phyloP scores from a whole-genome alignment of 2,797 vertebrate genomes.

The Aratinga solstitialis region DNA sequence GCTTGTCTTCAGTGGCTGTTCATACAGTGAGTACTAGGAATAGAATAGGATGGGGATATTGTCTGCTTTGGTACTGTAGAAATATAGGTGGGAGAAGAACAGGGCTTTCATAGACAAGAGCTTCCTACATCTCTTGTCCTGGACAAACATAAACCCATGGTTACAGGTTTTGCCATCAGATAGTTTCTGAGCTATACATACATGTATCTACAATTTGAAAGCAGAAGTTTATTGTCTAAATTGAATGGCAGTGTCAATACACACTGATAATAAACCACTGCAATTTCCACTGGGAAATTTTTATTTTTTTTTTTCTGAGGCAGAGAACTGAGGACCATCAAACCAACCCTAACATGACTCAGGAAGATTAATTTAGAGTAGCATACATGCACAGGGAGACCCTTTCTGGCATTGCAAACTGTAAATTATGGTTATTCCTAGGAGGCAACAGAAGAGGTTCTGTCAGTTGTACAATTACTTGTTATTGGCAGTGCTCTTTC shows the following conservation, averaged over 20 bases:
- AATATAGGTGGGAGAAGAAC: background rate
- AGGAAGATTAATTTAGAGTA: conserved; percentile 16
- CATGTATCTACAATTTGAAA: background rate
- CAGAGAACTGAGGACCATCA: conserved; percentile 21
- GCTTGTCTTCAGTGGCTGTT: background rate
- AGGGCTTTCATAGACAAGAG: background rate
- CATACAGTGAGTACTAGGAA: background rate
- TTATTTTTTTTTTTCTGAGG: background rate
- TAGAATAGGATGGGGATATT: background rate
- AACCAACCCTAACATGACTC: conserved; percentile 29
- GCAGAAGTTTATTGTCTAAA: background rate
- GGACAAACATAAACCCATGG: background rate
- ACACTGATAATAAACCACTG: background rate
- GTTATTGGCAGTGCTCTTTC: conserved; percentile 73
- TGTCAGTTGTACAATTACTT: conserved; percentile 75
- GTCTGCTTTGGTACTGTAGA: background rate
- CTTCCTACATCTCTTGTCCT: background rate
- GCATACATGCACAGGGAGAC: conserved; percentile 37
- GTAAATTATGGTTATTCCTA: conserved; percentile 69
- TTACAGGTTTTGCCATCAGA: background rate
- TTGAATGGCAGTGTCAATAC: background rate
- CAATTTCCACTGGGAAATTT: no score
- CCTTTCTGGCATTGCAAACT: conserved; percentile 37
- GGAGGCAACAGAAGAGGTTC: conserved; percentile 75
- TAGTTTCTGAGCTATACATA: background rate